phyloP scores from a whole-genome alignment of 2,113 vertebrate genomes.

The Prolemur simus region DNA sequence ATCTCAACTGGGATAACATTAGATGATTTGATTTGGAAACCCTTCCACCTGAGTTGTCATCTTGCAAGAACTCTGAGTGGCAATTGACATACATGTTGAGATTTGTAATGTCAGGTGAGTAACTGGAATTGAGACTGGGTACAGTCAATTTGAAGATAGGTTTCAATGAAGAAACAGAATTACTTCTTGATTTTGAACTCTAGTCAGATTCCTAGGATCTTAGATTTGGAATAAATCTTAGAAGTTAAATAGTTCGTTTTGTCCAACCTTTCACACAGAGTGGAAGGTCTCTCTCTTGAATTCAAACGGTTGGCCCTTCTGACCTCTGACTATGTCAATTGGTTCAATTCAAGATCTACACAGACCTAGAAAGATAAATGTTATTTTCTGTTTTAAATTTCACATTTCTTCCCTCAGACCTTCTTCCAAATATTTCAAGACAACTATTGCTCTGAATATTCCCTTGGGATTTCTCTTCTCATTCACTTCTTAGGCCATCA shows the following conservation, averaged over 20 bases:
- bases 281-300: not conserved
- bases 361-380: not conserved
- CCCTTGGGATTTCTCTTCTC: not conserved
- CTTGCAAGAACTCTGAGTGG: not conserved
- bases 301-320: not conserved
- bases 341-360: not conserved
- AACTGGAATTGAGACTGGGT: not conserved
- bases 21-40: not conserved
- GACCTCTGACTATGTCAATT: not conserved
- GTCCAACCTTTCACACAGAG: not conserved
- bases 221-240: not conserved
- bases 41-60: not conserved
- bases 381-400: slow-evolving; percentile 48
- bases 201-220: not conserved
- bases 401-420: not conserved
- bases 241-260: not conserved
- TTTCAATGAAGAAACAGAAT: not conserved
- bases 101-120: not conserved
- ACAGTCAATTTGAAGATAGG: not conserved
- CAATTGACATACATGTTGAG: not conserved
- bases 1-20: not conserved
- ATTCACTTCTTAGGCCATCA: not conserved
- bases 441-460: not conserved
- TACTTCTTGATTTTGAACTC: not conserved
- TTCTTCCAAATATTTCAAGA: slow-evolving; percentile 16